These are phyloP conservation scores for Xanthorhoe spadicearia DNA, from an alignment of 2,888 invertebrate species.

Conservation along the genomic window DNA sequence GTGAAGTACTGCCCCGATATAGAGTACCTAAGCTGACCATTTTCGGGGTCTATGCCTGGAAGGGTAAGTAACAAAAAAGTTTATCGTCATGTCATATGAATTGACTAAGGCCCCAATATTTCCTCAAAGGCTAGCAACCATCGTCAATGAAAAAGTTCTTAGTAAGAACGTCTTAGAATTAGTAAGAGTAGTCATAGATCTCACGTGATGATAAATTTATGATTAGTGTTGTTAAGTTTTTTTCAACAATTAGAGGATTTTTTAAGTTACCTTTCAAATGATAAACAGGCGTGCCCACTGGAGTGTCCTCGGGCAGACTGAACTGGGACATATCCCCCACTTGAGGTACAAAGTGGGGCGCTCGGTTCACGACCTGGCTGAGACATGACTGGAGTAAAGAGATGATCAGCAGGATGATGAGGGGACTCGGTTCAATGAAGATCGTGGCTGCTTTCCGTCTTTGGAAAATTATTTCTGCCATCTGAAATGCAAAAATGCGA, in stretches of 20 bases:
- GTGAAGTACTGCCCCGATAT: slow-evolving; percentile 93
- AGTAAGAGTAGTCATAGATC: too few species aligned
- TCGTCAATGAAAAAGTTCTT: too few species aligned
- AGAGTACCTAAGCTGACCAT: slow-evolving; percentile 89
- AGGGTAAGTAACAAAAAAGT: not conserved
- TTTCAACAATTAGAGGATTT: too few species aligned
- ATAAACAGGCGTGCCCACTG: slow-evolving; percentile 90
- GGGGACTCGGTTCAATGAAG: slow-evolving; percentile 62
- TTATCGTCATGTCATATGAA: too few species aligned
- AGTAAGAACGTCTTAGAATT: too few species aligned
- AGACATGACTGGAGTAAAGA: slow-evolving; percentile 57
- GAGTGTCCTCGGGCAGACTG: slow-evolving; percentile 89
- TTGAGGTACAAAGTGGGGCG: slow-evolving; percentile 90
- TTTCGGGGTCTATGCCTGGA: slow-evolving; percentile 90
- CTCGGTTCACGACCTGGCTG: slow-evolving; percentile 87
- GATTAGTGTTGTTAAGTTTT: too few species aligned
- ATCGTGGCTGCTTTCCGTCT: slow-evolving; percentile 69
- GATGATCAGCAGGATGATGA: slow-evolving; percentile 65
- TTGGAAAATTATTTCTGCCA: slow-evolving; percentile 78
- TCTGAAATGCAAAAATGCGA: slow-evolving; percentile 54
- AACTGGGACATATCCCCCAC: slow-evolving; percentile 91
- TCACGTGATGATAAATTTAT: too few species aligned
- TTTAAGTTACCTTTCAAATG: slow-evolving; percentile 86
- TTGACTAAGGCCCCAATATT: too few species aligned
- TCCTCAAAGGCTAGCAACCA: too few species aligned